Evolutionary conservation across 2,888 invertebrate genomes (phyloP).

Genomic region (Temnothorax ravouxi): DNA sequence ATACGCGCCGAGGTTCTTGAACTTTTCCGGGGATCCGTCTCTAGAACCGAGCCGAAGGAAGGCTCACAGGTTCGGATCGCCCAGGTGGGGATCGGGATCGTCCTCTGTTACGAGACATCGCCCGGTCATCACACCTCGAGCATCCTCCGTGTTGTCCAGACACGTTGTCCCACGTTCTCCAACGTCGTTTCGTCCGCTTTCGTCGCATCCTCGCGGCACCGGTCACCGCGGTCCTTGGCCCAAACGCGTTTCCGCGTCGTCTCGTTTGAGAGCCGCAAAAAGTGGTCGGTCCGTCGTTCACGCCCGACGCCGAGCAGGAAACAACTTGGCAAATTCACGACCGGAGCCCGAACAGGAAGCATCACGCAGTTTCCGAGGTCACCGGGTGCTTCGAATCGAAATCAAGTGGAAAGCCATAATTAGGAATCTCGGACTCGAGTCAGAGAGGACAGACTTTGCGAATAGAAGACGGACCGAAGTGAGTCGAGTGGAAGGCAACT

Average conservation of each 20-base stretch:
- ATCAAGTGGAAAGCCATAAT: neutral
- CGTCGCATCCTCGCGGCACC: slow-evolving; percentile 5
- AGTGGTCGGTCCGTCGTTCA: slow-evolving; percentile 20
- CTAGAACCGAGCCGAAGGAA: slow-evolving; percentile 56
- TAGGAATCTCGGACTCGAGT: neutral
- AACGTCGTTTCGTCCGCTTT: slow-evolving; percentile 16
- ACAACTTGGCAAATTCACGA: slow-evolving; percentile 1
- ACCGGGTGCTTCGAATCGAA: neutral
- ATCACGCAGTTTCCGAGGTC: neutral
- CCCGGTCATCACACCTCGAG: slow-evolving; percentile 74
- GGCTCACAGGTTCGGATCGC: slow-evolving; percentile 47
- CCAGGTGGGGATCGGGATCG: slow-evolving; percentile 78
- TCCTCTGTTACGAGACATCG: slow-evolving; percentile 66
- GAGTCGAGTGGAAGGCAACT: neutral
- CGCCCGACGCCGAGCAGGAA: no score
- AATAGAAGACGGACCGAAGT: neutral
- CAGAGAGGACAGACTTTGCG: neutral
- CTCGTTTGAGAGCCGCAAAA: slow-evolving; percentile 8
- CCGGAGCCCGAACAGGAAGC: neutral
- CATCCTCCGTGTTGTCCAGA: slow-evolving; percentile 74
- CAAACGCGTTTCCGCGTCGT: slow-evolving; percentile 8
- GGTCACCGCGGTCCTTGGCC: neutral
- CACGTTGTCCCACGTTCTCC: slow-evolving; percentile 57
- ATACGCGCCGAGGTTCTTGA: slow-evolving; percentile 79
- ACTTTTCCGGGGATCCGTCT: slow-evolving; percentile 74